Evolutionary conservation across 2,113 vertebrate genomes (phyloP).

Genomic region (Colius striatus): DNA sequence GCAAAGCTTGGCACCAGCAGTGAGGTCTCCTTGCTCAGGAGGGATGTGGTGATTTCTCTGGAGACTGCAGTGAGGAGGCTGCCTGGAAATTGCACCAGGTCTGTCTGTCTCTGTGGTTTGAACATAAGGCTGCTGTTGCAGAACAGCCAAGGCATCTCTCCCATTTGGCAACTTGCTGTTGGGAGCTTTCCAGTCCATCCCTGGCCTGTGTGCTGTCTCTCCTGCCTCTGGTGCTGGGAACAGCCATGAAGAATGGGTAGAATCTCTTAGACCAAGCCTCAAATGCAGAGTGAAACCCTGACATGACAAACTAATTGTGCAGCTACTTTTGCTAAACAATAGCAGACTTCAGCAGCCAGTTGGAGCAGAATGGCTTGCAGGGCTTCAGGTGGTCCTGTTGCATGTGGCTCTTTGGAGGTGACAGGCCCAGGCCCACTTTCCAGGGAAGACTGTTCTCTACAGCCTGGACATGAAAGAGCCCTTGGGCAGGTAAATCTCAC

Average conservation of each 20-base stretch:
- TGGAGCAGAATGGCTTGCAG: not conserved
- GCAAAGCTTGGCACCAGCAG: not conserved
- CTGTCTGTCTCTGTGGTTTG: not conserved
- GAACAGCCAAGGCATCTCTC: not conserved
- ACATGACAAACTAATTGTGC: not conserved
- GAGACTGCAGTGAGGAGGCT: not conserved
- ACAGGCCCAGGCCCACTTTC: not conserved
- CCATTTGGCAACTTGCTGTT: not conserved
- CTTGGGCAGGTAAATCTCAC: not conserved
- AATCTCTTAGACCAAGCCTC: constrained; percentile 17
- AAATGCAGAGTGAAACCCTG: not conserved
- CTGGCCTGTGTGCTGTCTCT: constrained; percentile 70
- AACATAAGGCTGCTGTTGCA: not conserved
- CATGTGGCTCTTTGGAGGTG: not conserved
- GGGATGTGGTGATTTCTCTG: not conserved
- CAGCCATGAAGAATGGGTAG: constrained; percentile 65
- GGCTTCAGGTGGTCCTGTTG: not conserved
- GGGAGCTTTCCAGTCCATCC: constrained; percentile 71
- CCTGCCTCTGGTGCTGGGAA: constrained; percentile 73
- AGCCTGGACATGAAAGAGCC: not conserved
- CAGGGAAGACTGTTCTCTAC: not conserved
- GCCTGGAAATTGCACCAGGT: not conserved
- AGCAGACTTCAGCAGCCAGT: not conserved
- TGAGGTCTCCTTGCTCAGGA: not conserved
- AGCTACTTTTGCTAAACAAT: not conserved